A percentile compares a stretch with the other conserved stretches of the same genome.
Evolutionary conservation across 2,888 invertebrate genomes (phyloP).

Genomic region (Caenorhabditis imperialis): DNA sequence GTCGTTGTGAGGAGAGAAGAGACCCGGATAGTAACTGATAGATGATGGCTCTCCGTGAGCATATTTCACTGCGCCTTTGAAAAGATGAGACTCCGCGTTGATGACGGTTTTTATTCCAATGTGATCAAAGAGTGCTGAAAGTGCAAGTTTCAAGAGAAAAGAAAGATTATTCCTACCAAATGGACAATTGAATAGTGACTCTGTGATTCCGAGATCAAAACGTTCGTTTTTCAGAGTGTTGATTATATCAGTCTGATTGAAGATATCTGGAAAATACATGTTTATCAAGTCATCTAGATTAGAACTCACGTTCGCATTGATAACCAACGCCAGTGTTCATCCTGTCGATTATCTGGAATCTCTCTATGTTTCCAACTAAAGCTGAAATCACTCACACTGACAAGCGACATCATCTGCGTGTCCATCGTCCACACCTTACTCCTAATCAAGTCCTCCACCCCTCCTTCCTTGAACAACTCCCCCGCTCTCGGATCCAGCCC

Average conservation of each 20-base stretch:
- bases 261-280: constrained; percentile 21
- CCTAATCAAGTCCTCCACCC: constrained; percentile 17
- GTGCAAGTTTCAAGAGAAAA: neutral
- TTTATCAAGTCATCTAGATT: too few relatives aligned
- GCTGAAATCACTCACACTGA: neutral
- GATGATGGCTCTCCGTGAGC: constrained; percentile 47
- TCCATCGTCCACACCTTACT: constrained; percentile 34
- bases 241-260: constrained; percentile 30
- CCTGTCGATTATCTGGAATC: neutral
- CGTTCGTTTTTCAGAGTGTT: constrained; percentile 25
- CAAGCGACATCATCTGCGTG: constrained; percentile 25
- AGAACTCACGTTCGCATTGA: constrained; percentile 32
- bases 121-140: constrained; percentile 44
- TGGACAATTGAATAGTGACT: constrained; percentile 37
- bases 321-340: constrained; percentile 20
- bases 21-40: constrained; percentile 40
- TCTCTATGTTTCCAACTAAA: neutral
- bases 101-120: constrained; percentile 43
- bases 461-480: constrained; percentile 12
- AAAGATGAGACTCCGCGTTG: constrained; percentile 35
- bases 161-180: constrained; percentile 17
- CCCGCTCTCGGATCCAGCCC: constrained; percentile 33
- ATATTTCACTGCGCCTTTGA: constrained; percentile 30
- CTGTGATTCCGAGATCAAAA: constrained; percentile 47
- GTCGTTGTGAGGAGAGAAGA: constrained; percentile 32